A percentile compares a stretch with the other conserved stretches of the same genome.
phyloP scores from a whole-genome alignment of 2,888 invertebrate genomes.

The Opisthograptis luteolata region DNA sequence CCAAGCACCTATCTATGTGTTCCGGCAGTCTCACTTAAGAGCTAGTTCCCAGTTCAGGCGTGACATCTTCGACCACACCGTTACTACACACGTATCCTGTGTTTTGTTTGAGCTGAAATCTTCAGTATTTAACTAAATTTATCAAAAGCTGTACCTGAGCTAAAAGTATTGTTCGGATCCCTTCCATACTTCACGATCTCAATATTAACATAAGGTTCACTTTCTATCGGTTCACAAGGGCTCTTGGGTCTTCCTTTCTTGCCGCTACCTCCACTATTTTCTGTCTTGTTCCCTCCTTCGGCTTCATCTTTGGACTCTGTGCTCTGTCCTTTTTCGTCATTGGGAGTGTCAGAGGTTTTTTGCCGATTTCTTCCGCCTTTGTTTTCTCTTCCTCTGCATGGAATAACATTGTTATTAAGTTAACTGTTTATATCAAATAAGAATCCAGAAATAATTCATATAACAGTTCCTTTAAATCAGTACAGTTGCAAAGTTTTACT shows the following conservation, averaged over 20 bases:
- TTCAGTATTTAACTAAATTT: too few relatives aligned
- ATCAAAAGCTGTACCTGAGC: conserved; percentile 83
- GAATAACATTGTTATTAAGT: background rate
- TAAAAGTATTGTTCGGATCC: conserved; percentile 88
- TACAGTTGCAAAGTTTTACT: background rate
- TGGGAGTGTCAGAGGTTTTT: conserved; percentile 43
- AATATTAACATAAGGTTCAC: conserved; percentile 87
- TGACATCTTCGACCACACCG: too few relatives aligned
- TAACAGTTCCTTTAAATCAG: background rate
- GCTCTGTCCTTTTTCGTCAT: conserved; percentile 50
- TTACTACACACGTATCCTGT: too few relatives aligned
- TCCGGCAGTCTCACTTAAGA: too few relatives aligned
- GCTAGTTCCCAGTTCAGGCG: too few relatives aligned
- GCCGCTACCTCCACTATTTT: conserved; percentile 64
- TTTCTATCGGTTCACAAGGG: conserved; percentile 87
- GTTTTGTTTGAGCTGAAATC: too few relatives aligned
- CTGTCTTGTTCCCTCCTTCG: conserved; percentile 48
- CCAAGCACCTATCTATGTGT: too few relatives aligned
- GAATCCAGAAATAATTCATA: too few relatives aligned
- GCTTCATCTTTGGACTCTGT: conserved; percentile 22
- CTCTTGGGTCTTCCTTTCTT: conserved; percentile 82
- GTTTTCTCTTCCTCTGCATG: conserved; percentile 69
- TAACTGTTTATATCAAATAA: too few relatives aligned
- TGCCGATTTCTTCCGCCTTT: conserved; percentile 70
- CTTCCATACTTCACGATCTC: conserved; percentile 89